Evolutionary conservation across 2,113 vertebrate genomes (phyloP).

Genomic region (Mus pahari): DNA sequence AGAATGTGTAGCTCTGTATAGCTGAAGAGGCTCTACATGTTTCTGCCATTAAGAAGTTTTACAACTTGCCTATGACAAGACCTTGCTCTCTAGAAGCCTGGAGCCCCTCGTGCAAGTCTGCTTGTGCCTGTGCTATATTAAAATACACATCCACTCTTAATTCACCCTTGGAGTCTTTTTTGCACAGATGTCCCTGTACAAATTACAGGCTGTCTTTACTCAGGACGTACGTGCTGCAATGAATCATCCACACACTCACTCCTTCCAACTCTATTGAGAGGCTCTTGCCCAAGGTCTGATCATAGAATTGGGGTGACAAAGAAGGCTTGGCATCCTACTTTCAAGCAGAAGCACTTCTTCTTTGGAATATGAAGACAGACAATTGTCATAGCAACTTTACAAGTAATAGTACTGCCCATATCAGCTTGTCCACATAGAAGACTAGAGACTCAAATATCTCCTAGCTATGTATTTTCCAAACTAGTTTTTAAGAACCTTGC

Average conservation of each 20-base stretch:
- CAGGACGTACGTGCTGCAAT: fast-evolving
- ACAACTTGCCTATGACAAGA: background rate
- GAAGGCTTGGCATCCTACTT: background rate
- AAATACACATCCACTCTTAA: background rate
- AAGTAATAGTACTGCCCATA: background rate
- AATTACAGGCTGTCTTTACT: fast-evolving
- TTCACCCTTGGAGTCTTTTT: background rate
- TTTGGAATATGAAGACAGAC: background rate
- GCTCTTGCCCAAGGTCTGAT: background rate
- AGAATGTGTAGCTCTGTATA: background rate
- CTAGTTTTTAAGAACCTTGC: background rate
- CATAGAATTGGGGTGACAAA: background rate
- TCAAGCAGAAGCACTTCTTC: background rate
- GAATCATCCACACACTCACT: background rate
- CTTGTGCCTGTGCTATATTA: background rate
- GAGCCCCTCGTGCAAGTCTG: background rate
- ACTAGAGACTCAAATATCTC: background rate
- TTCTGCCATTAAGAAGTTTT: background rate
- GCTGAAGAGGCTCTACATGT: background rate
- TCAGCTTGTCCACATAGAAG: background rate
- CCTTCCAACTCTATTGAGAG: background rate
- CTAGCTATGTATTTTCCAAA: background rate
- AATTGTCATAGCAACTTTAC: background rate
- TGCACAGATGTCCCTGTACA: background rate
- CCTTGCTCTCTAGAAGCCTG: background rate